phyloP scores from a whole-genome alignment of 2,113 vertebrate species.

The Catharus bicknelli region DNA sequence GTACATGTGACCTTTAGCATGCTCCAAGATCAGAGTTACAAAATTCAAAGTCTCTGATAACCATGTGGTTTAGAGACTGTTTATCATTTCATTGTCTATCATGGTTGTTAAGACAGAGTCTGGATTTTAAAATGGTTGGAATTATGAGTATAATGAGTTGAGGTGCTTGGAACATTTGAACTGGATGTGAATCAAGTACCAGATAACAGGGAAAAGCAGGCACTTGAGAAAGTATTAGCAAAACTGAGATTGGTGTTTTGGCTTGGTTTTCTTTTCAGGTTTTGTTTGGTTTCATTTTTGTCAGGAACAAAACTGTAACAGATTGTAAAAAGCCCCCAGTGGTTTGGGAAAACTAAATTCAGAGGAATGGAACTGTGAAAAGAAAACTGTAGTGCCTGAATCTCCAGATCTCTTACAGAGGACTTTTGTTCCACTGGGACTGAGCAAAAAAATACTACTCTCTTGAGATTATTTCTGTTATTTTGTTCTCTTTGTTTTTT shows the following conservation, averaged over 20 bases:
- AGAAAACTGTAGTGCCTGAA: not conserved
- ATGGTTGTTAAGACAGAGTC: not conserved
- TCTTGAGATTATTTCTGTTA: not conserved
- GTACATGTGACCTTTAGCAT: not conserved
- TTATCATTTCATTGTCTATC: not conserved
- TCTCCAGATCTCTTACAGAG: not conserved
- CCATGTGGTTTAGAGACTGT: not conserved
- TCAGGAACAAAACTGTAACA: not conserved
- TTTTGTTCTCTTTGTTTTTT: not conserved
- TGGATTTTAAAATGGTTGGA: not conserved
- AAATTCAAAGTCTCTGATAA: not conserved
- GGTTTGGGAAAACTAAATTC: not conserved
- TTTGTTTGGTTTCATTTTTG: not conserved
- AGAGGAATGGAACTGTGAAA: not conserved
- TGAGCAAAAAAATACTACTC: not conserved
- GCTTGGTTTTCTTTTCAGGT: not conserved
- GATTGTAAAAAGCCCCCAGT: not conserved
- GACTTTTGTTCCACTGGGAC: not conserved
- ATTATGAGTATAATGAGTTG: not conserved
- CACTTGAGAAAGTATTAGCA: not conserved
- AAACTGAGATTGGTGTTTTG: not conserved
- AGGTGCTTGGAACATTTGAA: not conserved
- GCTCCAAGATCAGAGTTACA: not conserved
- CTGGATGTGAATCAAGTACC: not conserved
- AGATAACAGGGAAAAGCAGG: not conserved